A percentile compares a stretch with the other conserved stretches of the same genome.
Conservation (phyloP, 2,113 vertebrate genomes). For the Tricholaema leucomelas region DNA sequence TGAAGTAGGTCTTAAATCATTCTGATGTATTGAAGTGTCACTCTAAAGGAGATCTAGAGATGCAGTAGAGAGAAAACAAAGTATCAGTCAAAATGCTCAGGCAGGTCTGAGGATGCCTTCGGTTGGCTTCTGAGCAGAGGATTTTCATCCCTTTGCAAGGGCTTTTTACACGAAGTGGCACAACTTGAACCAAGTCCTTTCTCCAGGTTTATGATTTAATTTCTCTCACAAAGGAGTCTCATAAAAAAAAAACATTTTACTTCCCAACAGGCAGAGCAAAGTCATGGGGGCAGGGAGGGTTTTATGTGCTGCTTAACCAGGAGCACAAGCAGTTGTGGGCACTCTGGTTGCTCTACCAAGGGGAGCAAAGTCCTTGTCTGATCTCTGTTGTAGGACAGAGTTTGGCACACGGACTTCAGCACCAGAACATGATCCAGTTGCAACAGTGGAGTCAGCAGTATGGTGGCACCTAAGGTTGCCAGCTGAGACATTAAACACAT, state of each 20-base stretch:
- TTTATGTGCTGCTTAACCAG: neutral
- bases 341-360: neutral
- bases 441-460: neutral
- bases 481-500: neutral
- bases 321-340: neutral
- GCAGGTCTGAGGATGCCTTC: neutral
- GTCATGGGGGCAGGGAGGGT: neutral
- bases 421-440: neutral
- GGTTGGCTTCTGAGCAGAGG: accelerated
- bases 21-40: slow-evolving; percentile 37
- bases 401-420: neutral
- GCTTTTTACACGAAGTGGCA: neutral
- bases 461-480: neutral
- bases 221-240: neutral
- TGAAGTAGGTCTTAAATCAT: slow-evolving; percentile 55
- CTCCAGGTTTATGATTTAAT: neutral
- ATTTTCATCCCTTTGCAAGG: neutral
- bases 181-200: neutral
- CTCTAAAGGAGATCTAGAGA: slow-evolving; percentile 6
- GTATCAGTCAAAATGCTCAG: neutral
- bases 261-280: neutral
- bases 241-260: neutral
- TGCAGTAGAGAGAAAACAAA: slow-evolving; percentile 17
- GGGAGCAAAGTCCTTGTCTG: neutral
- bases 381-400: neutral